phyloP scores from a whole-genome alignment of 2,888 invertebrate genomes.

The Phyto melanocephala region DNA sequence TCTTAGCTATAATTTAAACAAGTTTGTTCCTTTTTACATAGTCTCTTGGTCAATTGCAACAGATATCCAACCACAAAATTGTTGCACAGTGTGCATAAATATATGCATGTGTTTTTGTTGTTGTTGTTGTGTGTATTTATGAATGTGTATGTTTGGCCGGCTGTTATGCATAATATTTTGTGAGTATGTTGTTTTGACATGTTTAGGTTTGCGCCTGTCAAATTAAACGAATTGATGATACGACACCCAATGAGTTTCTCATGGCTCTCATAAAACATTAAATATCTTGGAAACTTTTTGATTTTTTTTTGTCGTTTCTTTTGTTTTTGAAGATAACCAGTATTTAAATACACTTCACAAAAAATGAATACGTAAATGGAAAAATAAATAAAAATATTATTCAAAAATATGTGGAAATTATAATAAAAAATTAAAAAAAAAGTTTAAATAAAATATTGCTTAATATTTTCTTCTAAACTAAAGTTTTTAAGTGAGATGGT shows the following conservation, averaged over 20 bases:
- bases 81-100: background rate
- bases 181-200: constrained; percentile 77
- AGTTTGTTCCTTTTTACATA: constrained; percentile 4
- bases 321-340: constrained; percentile 37
- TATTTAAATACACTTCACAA: constrained; percentile 21
- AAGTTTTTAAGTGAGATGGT: too few species aligned
- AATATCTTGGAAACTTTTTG: constrained; percentile 34
- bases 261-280: constrained; percentile 71
- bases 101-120: background rate
- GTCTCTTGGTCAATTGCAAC: constrained; percentile 38
- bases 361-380: background rate
- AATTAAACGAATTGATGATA: constrained; percentile 80
- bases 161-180: constrained; percentile 34
- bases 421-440: too few species aligned
- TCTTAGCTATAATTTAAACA: constrained; percentile 5
- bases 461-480: too few species aligned
- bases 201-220: constrained; percentile 80
- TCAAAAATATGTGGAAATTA: background rate
- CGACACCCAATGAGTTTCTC: constrained; percentile 80
- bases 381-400: background rate
- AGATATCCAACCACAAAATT: constrained; percentile 15
- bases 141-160: background rate
- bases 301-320: constrained; percentile 45
- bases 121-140: background rate
- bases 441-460: too few species aligned